Conservation (phyloP, 2,113 vertebrate species). For the Nothoprocta perdicaria region DNA sequence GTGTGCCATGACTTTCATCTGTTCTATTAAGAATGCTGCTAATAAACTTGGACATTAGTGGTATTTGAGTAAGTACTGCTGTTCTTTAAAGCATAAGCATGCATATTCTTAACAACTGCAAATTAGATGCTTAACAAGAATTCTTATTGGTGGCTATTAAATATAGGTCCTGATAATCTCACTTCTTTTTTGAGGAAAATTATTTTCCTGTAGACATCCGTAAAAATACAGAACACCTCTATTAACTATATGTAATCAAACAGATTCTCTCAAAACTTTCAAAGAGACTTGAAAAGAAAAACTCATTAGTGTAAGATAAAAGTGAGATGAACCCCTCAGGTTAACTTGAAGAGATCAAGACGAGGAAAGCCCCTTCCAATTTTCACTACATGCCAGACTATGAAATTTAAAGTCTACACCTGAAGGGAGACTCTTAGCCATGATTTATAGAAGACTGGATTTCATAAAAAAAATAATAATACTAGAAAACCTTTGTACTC, state of each 20-base stretch:
- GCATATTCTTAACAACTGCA: background rate
- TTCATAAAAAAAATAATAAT: conserved; percentile 1
- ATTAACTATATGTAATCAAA: conserved; percentile 29
- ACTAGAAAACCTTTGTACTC: conserved; percentile 34
- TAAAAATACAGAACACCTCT: background rate
- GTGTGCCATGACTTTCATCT: conserved; percentile 25
- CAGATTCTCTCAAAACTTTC: conserved; percentile 37
- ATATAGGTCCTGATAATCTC: background rate
- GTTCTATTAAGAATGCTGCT: conserved; percentile 36
- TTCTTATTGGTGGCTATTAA: background rate
- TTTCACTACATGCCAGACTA: conserved; percentile 39
- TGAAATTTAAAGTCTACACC: conserved; percentile 55
- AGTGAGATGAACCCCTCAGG: conserved; percentile 46
- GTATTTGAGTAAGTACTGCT: background rate
- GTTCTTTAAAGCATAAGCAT: background rate
- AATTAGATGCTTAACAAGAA: conserved; percentile 14
- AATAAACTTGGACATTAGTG: conserved; percentile 9
- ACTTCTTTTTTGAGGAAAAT: background rate
- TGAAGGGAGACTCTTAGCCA: conserved; percentile 43
- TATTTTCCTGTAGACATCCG: conserved; percentile 1
- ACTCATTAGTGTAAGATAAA: conserved; percentile 52
- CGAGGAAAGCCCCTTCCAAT: conserved; percentile 58
- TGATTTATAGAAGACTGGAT: conserved; percentile 40
- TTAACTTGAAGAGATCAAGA: conserved; percentile 46
- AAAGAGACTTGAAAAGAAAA: conserved; percentile 53